Conservation (phyloP, 2,113 vertebrate genomes). For the Rafetus swinhoei region DNA sequence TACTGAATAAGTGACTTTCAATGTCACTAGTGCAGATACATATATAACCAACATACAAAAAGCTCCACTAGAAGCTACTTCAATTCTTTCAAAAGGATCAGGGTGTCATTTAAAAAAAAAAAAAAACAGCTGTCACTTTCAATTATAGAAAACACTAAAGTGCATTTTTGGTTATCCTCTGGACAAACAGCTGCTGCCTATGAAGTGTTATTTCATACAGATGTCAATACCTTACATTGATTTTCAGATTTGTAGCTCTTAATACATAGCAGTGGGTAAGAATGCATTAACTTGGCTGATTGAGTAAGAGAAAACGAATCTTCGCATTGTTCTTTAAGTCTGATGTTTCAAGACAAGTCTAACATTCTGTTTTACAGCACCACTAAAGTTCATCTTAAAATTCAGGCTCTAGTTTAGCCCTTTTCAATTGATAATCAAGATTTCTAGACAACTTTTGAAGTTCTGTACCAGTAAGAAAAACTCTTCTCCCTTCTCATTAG, state of each 20-base stretch:
- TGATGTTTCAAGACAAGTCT: conserved; percentile 16
- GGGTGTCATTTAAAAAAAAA: conserved; percentile 45
- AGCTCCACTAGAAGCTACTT: conserved; percentile 80
- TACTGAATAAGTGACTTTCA: conserved; percentile 78
- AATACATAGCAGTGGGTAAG: conserved; percentile 58
- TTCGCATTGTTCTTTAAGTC: neutral
- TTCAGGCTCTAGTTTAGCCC: conserved; percentile 69
- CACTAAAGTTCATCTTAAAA: conserved; percentile 68
- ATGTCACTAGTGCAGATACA: conserved; percentile 82
- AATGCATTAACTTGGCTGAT: conserved; percentile 36
- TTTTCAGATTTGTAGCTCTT: conserved; percentile 63
- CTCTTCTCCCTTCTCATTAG: conserved; percentile 38
- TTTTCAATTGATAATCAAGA: conserved; percentile 60
- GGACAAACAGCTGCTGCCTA: conserved; percentile 69
- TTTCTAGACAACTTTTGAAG: conserved; percentile 64
- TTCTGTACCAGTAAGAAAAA: conserved; percentile 71
- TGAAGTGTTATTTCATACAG: conserved; percentile 51
- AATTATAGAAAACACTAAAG: conserved; percentile 75
- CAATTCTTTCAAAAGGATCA: conserved; percentile 74
- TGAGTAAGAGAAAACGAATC: conserved; percentile 44
- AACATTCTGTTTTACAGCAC: conserved; percentile 76
- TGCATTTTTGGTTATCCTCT: conserved; percentile 78
- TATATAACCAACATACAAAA: conserved; percentile 77
- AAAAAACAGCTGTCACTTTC: conserved; percentile 69
- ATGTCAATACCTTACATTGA: conserved; percentile 44